Evolutionary conservation across 2,113 vertebrate genomes (phyloP), one percentile per base, ranked within the genome.

Genomic region (Seriola quinqueradiata): DNA sequence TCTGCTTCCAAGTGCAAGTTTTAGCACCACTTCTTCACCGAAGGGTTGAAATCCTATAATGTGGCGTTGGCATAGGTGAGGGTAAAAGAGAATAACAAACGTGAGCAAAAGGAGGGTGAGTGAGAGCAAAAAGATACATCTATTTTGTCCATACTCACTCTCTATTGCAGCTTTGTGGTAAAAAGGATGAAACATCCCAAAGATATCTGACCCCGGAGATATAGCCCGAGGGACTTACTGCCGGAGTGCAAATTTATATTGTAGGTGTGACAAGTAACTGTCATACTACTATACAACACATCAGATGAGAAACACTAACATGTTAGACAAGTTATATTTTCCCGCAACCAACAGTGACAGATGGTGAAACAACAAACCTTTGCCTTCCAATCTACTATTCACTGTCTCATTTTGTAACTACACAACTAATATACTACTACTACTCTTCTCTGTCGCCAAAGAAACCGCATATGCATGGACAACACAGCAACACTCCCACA

Each of bases 1-100:
- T 87, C 82, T 81, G 79, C 80, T 69, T 82, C 75, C 75, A 85
- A 84, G 82, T 82, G 81, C 67, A 89, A 84, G 85, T 93, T 92
- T 84, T 65, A 84, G 57, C 75, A 52, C 58, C 50, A 32, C 65
- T 75, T 63, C 83, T 9, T 75, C 82, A 70, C 34, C 0, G 4
- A 80, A 40, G 36, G 68, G 50, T 44, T 28, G 60, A 57, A 81
- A 87, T 58, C 2, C 48, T 64, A n/a, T 54, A 68, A 70, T 44
- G 55, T 81, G 68, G 59, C 46, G 52, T 55, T 9, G 42, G 77
- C 25, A 66, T 54, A 19, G 57, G 28, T 68, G 42, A 42, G 32
- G 60, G 32, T 38, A n/a, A 46, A 54, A 32, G 55, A 76, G 40
- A 80, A 78, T n/a, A 60, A 58, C 14, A 38, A 42, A 17, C 54